Percentiles rank a stretch among this genome's conserved stretches.
Conservation (phyloP, 2,797 vertebrate genomes). For the Eulemur albifrons region DNA sequence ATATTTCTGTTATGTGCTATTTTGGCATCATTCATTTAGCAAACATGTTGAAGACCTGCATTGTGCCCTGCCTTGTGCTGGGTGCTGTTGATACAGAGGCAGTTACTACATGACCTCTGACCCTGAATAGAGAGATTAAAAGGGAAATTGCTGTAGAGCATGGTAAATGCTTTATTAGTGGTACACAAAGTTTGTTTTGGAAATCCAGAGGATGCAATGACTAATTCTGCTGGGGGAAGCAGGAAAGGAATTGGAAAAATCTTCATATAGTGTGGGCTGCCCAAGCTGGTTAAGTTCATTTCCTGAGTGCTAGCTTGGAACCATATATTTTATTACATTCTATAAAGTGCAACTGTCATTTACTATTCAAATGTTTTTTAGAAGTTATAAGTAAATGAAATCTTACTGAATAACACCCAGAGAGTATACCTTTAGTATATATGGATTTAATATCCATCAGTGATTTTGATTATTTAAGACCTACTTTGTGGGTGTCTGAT, state of each 20-base stretch:
- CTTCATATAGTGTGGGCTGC: not conserved
- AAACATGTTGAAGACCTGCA: not conserved
- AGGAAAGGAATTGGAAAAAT: not conserved
- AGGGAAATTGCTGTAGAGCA: not conserved
- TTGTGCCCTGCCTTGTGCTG: not conserved
- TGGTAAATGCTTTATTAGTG: not conserved
- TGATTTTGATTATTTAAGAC: not conserved
- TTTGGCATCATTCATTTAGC: not conserved
- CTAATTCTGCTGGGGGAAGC: not conserved
- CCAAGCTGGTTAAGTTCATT: not conserved
- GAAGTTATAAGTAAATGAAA: not conserved
- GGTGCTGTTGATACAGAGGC: not conserved
- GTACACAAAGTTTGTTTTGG: not conserved
- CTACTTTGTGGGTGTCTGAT: not conserved
- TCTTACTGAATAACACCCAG: not conserved
- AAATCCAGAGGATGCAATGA: not conserved
- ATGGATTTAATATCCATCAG: not conserved
- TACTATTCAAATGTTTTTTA: not conserved
- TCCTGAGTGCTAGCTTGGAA: not conserved
- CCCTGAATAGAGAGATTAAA: not conserved
- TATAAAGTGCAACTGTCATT: not conserved
- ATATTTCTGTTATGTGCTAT: not conserved
- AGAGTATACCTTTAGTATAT: not conserved
- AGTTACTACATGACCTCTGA: not conserved
- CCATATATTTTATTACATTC: not conserved